Base-by-base conservation (phyloP, 2,888 invertebrate genomes). In the Platerodrilus igneus region DNA sequence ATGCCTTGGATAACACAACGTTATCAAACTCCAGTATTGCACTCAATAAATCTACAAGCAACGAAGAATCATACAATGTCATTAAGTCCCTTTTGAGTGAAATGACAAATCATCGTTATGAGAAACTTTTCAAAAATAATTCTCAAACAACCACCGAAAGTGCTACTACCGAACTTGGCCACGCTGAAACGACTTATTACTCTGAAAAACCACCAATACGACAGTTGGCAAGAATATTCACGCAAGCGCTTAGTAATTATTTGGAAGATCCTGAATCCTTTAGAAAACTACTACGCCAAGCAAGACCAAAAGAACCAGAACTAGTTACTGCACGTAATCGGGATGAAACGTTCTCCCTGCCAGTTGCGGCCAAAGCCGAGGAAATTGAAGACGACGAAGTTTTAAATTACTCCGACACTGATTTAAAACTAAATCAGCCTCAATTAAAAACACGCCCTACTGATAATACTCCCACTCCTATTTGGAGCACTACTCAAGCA, bases 191-290 rank as follows among this genome's bases (percentile, higher is more conserved):
- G 54, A 75, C 78, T 56, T 77, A 78, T 13, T 77, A 81, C 0
- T 63, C 83, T 4, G 75, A 77, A 7, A 72, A 65, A 18, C 75
- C 84, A n/a, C 75, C 82, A 64, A 76, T 88, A 0, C 74, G 88
- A 33, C 85, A 88, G 64, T 65, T 89, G 3, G 89, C 89, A 1
- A 83, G 86, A 66, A 85, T 89, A 3, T 90, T 90, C 55, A 88
- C 88, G 0, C 81, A 86, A 57, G 89, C 88, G 0, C 66, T 90
- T 9, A 83, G 86, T 1, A 86, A 85, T 1, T 90, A 89, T 52
- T 70, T 90, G 3, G 83, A 88, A 64, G 83, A 89, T 63, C 89
- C 89, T 1, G 80, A 81, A n/a, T 80, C 80, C 34, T 89, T 89
- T 55, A 79, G 83, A 50, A 81, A 80, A 57, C 82, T 82, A 11